Percentiles rank a stretch among this genome's conserved stretches.
Conservation (phyloP, 2,888 invertebrate genomes). For the Melinaea marsaeus region DNA sequence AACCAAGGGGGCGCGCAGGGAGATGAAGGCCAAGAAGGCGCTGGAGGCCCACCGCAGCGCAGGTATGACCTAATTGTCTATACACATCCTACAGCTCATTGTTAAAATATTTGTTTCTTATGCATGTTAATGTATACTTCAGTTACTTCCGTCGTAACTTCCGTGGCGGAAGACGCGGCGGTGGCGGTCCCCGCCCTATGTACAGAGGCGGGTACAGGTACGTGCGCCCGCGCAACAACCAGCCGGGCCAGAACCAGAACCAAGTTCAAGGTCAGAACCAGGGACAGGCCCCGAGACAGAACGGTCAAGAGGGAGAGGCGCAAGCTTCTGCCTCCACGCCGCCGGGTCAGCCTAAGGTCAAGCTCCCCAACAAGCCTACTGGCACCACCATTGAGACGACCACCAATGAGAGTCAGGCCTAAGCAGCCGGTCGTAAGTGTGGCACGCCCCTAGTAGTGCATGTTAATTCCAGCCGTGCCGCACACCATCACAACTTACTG, state of each 20-base stretch:
- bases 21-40: constrained; percentile 66
- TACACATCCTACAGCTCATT: background rate
- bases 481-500: constrained; percentile 28
- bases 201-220: constrained; percentile 66
- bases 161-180: constrained; percentile 81
- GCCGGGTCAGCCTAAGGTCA: constrained; percentile 56
- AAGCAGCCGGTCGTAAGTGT: constrained; percentile 44
- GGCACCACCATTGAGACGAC: constrained; percentile 68
- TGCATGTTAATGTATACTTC: constrained; percentile 33
- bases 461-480: constrained; percentile 62
- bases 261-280: constrained; percentile 37
- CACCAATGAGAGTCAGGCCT: constrained; percentile 75
- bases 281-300: constrained; percentile 48
- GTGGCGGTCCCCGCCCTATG: constrained; percentile 62
- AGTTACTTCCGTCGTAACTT: constrained; percentile 87
- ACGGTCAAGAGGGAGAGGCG: constrained; percentile 57
- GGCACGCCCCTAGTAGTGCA: constrained; percentile 61
- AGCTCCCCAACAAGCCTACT: constrained; percentile 53
- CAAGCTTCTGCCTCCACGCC: constrained; percentile 46
- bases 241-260: constrained; percentile 42
- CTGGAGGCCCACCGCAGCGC: constrained; percentile 66
- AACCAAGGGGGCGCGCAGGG: constrained; percentile 68
- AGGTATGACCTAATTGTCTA: constrained; percentile 42
- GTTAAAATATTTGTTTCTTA: background rate
- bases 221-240: constrained; percentile 61